Evolutionary conservation across 2,888 invertebrate genomes (phyloP).

Genomic region (Mantis religiosa): DNA sequence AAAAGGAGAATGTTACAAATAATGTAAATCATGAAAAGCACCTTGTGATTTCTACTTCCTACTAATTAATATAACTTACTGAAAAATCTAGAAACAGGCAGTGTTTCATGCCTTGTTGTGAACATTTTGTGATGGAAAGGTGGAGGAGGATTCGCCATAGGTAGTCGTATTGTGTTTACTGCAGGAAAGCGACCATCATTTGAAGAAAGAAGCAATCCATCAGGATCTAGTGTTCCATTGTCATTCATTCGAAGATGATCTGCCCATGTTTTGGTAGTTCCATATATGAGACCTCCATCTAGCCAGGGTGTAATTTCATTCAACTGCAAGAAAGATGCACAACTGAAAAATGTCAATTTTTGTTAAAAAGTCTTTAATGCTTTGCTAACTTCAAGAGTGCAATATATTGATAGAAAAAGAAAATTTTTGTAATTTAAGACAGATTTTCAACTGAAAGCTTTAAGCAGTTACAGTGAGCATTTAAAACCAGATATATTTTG

Average conservation of each 20-base stretch:
- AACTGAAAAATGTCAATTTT: not conserved
- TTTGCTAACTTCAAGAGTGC: too few relatives aligned
- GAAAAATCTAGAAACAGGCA: constrained; percentile 50
- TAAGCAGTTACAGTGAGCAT: too few relatives aligned
- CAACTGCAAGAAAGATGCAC: constrained; percentile 41
- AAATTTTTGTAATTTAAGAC: too few relatives aligned
- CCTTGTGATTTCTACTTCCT: not conserved
- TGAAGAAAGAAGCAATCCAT: constrained; percentile 47
- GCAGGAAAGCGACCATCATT: constrained; percentile 49
- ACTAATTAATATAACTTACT: constrained; percentile 43
- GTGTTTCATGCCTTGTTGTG: constrained; percentile 43
- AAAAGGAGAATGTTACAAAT: not conserved
- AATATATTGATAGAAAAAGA: too few relatives aligned
- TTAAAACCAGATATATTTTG: too few relatives aligned
- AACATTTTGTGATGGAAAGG: constrained; percentile 47
- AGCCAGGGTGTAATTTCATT: constrained; percentile 59
- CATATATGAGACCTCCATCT: constrained; percentile 59
- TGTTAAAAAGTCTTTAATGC: too few relatives aligned
- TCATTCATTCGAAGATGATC: constrained; percentile 50
- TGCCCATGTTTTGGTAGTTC: constrained; percentile 55
- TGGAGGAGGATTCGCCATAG: constrained; percentile 56
- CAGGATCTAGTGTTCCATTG: constrained; percentile 47
- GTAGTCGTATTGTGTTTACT: constrained; percentile 49
- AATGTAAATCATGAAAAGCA: not conserved
- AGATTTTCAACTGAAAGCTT: too few relatives aligned